Percentiles rank a stretch among this genome's conserved stretches.
Evolutionary conservation across 2,888 invertebrate genomes (phyloP).

Genomic region (Drosophila helvetica): DNA sequence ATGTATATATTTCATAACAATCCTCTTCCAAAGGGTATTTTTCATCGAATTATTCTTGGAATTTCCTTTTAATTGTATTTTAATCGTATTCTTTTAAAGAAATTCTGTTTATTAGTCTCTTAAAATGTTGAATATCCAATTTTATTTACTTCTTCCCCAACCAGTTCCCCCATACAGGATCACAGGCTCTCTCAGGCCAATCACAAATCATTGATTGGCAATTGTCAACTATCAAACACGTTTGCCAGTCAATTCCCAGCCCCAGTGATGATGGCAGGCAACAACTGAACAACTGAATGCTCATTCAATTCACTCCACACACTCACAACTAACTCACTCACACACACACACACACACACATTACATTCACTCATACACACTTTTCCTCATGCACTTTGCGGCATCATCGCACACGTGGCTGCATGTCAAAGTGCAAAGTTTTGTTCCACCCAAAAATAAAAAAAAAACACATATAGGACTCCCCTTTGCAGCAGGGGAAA

Average conservation of each 20-base stretch:
- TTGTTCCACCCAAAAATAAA: conserved; percentile 60
- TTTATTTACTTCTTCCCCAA: neutral
- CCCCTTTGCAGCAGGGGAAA: conserved; percentile 10
- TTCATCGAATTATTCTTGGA: neutral
- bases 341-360: neutral
- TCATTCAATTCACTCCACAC: conserved; percentile 28
- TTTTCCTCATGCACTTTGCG: conserved; percentile 1
- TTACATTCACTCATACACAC: too few species aligned
- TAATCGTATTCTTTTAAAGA: neutral
- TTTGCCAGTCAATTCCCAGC: conserved; percentile 41
- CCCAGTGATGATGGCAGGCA: too few species aligned
- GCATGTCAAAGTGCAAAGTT: conserved; percentile 79
- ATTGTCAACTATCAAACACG: conserved; percentile 47
- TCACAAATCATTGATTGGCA: conserved; percentile 35
- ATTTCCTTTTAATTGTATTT: neutral
- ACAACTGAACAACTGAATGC: conserved; percentile 34
- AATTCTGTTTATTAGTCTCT: neutral
- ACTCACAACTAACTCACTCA: conserved; percentile 37
- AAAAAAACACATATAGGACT: conserved; percentile 49
- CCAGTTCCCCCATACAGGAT: too few species aligned
- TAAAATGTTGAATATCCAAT: neutral
- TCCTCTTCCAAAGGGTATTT: neutral
- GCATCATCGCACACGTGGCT: conserved; percentile 63
- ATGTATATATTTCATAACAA: neutral
- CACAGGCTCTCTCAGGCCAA: neutral